These are phyloP conservation scores for Nomada fucata DNA, from an alignment of 2,888 invertebrate genomes.

Conservation along the genomic window DNA sequence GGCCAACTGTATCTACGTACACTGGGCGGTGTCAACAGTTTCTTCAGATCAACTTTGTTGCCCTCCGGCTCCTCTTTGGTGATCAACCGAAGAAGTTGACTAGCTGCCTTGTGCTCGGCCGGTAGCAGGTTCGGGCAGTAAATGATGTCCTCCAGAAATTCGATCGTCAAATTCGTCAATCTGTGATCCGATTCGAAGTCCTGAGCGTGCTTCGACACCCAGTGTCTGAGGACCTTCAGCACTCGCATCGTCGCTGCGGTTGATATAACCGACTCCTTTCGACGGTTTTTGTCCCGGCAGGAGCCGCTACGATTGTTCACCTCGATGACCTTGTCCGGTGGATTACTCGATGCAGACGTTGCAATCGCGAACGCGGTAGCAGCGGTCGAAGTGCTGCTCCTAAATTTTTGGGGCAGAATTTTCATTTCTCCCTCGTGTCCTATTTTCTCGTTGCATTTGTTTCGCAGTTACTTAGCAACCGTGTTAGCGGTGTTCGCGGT, in stretches of 20 bases:
- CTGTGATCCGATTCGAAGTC: slow-evolving; percentile 93
- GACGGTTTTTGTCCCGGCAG: slow-evolving; percentile 85
- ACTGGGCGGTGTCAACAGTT: slow-evolving; percentile 88
- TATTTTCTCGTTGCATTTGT: background rate
- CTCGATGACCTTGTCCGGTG: slow-evolving; percentile 86
- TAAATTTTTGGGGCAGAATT: slow-evolving; percentile 74
- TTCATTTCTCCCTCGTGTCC: too few species aligned
- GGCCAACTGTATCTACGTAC: slow-evolving; percentile 84
- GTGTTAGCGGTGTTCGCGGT: too few species aligned
- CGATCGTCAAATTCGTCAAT: slow-evolving; percentile 91
- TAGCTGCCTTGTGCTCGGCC: slow-evolving; percentile 95
- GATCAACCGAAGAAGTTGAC: slow-evolving; percentile 91
- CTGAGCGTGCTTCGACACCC: slow-evolving; percentile 96
- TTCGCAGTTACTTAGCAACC: background rate
- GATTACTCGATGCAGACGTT: slow-evolving; percentile 94
- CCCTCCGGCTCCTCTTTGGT: slow-evolving; percentile 90
- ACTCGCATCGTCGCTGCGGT: slow-evolving; percentile 98
- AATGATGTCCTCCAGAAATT: slow-evolving; percentile 95
- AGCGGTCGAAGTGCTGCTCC: slow-evolving; percentile 94
- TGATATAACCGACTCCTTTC: slow-evolving; percentile 92
- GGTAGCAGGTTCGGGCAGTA: slow-evolving; percentile 93
- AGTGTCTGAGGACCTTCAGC: slow-evolving; percentile 94
- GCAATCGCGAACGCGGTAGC: slow-evolving; percentile 96
- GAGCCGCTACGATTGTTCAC: slow-evolving; percentile 74
- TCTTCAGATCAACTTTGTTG: slow-evolving; percentile 88